These are phyloP conservation scores for Phenganax marumi DNA, from an alignment of 92 coral and sea anemone genomes.

Conservation along the genomic window DNA sequence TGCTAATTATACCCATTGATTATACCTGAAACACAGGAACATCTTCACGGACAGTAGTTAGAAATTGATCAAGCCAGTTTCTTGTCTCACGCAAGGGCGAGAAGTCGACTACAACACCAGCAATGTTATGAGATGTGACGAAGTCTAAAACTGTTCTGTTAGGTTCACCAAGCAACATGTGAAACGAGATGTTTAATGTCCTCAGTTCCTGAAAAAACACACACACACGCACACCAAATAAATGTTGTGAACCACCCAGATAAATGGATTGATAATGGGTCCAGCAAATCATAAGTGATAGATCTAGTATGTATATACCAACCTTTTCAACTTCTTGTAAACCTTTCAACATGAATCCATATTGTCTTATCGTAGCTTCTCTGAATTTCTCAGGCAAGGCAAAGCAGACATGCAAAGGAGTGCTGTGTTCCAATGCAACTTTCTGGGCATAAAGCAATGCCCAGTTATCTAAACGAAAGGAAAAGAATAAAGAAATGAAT, in stretches of 20 bases:
- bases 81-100: conserved; percentile 61
- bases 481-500: background rate
- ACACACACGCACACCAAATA: background rate
- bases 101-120: conserved; percentile 69
- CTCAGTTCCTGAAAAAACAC: conserved; percentile 50
- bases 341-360: conserved; percentile 69
- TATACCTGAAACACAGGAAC: conserved; percentile 72
- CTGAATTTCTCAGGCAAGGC: conserved; percentile 63
- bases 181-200: conserved; percentile 59
- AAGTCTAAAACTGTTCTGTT: conserved; percentile 57
- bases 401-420: conserved; percentile 67
- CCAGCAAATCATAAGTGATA: too few relatives aligned
- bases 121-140: conserved; percentile 52
- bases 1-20: conserved; percentile 39
- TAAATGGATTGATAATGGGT: too few relatives aligned
- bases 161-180: conserved; percentile 75
- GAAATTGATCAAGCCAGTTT: conserved; percentile 56
- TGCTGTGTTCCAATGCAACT: conserved; percentile 68
- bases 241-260: background rate
- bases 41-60: conserved; percentile 52
- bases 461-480: conserved; percentile 65
- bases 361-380: conserved; percentile 66
- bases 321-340: conserved; percentile 70
- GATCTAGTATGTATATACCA: too few relatives aligned
- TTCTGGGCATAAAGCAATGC: conserved; percentile 76